A percentile compares a stretch with the other conserved stretches of the same genome.
Evolutionary conservation across 2,888 invertebrate species (phyloP).

Genomic region (Elegia similella): DNA sequence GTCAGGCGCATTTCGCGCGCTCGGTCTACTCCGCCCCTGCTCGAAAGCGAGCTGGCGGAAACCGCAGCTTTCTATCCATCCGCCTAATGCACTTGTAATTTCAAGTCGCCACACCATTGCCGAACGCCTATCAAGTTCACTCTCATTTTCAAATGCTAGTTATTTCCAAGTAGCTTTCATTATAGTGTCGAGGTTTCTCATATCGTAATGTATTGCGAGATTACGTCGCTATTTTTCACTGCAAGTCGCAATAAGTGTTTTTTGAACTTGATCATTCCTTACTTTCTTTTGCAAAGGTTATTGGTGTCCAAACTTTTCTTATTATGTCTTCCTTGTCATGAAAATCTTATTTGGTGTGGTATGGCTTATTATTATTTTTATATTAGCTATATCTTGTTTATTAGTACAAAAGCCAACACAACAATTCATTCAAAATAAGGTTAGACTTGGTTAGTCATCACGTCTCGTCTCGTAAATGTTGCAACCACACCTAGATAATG

Average conservation of each 20-base stretch:
- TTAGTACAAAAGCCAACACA: too few species aligned
- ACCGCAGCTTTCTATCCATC: constrained; percentile 58
- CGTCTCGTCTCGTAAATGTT: not conserved
- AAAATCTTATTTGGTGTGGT: not conserved
- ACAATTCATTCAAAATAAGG: too few species aligned
- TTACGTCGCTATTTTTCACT: not conserved
- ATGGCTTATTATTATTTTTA: too few species aligned
- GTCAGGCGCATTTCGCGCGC: constrained; percentile 44
- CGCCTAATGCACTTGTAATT: constrained; percentile 39
- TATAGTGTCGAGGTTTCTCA: constrained; percentile 6
- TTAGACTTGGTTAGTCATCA: not conserved
- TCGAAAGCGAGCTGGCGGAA: constrained; percentile 62
- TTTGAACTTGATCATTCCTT: not conserved
- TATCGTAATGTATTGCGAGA: not conserved
- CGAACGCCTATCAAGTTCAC: constrained; percentile 21
- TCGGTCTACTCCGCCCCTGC: constrained; percentile 30
- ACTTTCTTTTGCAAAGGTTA: not conserved
- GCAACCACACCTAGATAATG: not conserved
- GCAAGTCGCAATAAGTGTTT: not conserved
- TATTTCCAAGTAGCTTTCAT: constrained; percentile 14
- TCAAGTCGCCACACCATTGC: constrained; percentile 30
- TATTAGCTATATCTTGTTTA: too few species aligned
- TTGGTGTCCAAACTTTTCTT: not conserved
- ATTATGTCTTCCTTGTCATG: not conserved
- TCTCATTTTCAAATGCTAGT: constrained; percentile 22